A percentile compares a stretch with the other conserved stretches of the same genome.
Conservation (phyloP, 2,113 vertebrate species). For the Actenoides lindsayi region DNA sequence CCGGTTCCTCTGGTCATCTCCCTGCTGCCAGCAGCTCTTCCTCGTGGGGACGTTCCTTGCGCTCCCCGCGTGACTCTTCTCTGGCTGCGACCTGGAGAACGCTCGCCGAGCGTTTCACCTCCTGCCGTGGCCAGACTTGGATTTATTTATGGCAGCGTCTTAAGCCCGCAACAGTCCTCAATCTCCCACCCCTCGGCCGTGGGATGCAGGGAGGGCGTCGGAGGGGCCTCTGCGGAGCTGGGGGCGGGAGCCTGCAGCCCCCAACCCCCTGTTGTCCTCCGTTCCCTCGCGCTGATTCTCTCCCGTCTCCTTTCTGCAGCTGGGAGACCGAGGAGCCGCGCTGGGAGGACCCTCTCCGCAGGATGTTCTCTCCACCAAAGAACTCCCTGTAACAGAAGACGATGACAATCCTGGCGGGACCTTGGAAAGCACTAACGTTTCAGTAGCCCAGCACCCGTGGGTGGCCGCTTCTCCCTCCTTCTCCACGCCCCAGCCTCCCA, state of each 20-base stretch:
- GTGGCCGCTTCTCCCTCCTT: constrained; percentile 6
- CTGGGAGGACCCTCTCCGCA: constrained; percentile 25
- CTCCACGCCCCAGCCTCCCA: constrained; percentile 17
- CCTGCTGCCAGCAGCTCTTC: not conserved
- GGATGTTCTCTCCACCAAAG: constrained; percentile 66
- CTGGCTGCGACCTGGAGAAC: not conserved
- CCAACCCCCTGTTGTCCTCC: not conserved
- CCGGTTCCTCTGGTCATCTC: not conserved
- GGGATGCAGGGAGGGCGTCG: not conserved
- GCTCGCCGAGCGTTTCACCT: not conserved
- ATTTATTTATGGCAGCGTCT: not conserved
- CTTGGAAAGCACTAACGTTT: not conserved
- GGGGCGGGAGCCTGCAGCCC: not conserved
- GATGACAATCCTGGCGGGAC: constrained; percentile 8
- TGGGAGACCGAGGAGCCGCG: constrained; percentile 23
- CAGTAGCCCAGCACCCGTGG: constrained; percentile 64
- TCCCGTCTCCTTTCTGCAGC: constrained; percentile 31
- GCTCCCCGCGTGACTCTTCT: not conserved
- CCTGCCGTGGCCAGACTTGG: fast-evolving
- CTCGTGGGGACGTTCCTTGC: fast-evolving
- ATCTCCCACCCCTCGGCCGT: not conserved
- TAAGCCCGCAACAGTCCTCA: not conserved
- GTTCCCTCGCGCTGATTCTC: not conserved
- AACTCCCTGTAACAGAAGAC: constrained; percentile 1
- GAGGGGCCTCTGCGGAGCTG: not conserved